phyloP scores from a whole-genome alignment of 1,140 invertebrate species.

The Bombus cullumanus region DNA sequence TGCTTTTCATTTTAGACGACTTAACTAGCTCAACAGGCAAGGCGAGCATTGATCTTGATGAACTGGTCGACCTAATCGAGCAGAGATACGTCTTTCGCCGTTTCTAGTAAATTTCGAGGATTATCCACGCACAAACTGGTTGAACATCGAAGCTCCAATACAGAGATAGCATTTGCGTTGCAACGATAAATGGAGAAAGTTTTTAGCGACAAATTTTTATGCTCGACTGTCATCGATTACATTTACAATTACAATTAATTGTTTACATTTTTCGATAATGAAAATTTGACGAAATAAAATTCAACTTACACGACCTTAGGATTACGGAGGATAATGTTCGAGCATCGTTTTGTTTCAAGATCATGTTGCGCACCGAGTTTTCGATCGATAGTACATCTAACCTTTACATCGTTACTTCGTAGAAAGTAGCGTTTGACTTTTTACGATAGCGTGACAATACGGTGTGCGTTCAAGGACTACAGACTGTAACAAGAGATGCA shows the following conservation, averaged over 20 bases:
- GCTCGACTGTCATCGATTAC: no score
- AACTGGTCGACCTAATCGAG: background rate
- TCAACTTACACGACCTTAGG: no score
- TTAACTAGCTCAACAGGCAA: conserved; percentile 10
- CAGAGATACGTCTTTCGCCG: background rate
- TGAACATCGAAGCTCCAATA: background rate
- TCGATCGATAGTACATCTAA: background rate
- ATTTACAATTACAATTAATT: no score
- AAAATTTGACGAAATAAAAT: no score
- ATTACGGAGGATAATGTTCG: no score
- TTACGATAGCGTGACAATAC: background rate
- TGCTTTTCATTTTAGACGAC: conserved; percentile 10
- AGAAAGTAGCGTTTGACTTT: background rate
- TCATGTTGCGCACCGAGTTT: background rate
- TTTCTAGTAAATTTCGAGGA: background rate
- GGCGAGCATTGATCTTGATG: conserved; percentile 17
- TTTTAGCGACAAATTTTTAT: background rate
- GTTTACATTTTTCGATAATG: no score
- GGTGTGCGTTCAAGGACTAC: background rate
- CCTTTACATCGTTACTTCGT: background rate
- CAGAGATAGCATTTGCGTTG: background rate
- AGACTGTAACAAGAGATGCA: background rate
- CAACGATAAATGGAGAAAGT: background rate
- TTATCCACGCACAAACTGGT: background rate
- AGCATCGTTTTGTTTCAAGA: background rate